A percentile compares a stretch with the other conserved stretches of the same genome.
phyloP scores from a whole-genome alignment of 2,113 vertebrate genomes.

The Benitochromis conjunctus region DNA sequence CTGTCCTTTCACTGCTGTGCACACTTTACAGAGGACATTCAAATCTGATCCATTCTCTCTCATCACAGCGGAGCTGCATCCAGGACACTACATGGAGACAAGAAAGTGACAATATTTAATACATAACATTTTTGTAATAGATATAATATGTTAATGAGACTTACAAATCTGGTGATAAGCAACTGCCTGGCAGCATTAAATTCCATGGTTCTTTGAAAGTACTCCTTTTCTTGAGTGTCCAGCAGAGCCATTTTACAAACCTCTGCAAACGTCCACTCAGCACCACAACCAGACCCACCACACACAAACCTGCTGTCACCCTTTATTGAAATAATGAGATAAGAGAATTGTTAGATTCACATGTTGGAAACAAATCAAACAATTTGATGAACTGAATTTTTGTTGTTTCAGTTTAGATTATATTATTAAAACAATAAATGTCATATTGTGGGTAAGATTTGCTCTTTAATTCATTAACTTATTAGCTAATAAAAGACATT shows the following conservation, averaged over 20 bases:
- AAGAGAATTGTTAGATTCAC: not conserved
- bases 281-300: not conserved
- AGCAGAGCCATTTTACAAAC: not conserved
- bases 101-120: no score
- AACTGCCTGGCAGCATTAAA: not conserved
- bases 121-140: no score
- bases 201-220: not conserved
- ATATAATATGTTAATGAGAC: not conserved
- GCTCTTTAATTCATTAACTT: not conserved
- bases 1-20: not conserved
- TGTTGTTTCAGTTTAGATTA: not conserved
- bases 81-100: not conserved
- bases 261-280: not conserved
- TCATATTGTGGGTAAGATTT: not conserved
- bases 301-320: slow-evolving; percentile 5
- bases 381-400: not conserved
- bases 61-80: not conserved
- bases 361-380: not conserved
- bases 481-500: not conserved
- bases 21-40: not conserved
- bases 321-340: not conserved
- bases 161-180: not conserved
- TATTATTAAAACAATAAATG: not conserved
- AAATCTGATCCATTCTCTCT: not conserved
- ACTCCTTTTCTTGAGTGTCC: not conserved